Evolutionary conservation across 2,888 invertebrate species (phyloP).

Genomic region (Drosophila mulleri): DNA sequence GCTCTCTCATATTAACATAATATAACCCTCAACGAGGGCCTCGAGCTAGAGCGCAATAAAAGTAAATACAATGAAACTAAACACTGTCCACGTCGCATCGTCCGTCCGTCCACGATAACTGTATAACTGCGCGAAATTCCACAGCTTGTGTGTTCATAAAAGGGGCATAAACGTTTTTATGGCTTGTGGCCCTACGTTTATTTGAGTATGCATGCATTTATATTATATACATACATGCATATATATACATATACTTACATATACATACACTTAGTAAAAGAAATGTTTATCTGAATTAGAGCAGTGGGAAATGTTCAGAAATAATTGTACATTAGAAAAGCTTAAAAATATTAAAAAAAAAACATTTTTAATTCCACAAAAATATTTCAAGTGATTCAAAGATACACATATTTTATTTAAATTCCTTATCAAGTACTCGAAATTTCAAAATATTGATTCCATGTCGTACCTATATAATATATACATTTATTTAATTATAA

Average conservation of each 20-base stretch:
- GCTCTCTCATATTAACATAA: constrained; percentile 49
- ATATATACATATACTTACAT: neutral
- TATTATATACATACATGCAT: neutral
- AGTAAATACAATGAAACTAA: constrained; percentile 60
- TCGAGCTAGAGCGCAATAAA: constrained; percentile 66
- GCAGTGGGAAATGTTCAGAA: constrained; percentile 44
- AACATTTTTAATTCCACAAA: neutral
- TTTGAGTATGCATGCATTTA: constrained; percentile 12
- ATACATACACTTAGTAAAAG: constrained; percentile 3
- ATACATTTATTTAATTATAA: too few relatives aligned
- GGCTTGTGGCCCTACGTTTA: constrained; percentile 60
- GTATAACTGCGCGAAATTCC: constrained; percentile 76
- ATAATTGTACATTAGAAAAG: constrained; percentile 46
- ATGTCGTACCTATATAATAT: too few relatives aligned
- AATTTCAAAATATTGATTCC: too few relatives aligned
- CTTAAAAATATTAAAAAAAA: neutral
- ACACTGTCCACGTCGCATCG: constrained; percentile 39
- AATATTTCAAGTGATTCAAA: neutral
- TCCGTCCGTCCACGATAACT: constrained; percentile 52
- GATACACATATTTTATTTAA: too few relatives aligned
- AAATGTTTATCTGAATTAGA: constrained; percentile 55
- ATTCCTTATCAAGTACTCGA: too few relatives aligned
- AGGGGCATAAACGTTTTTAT: constrained; percentile 75
- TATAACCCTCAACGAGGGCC: constrained; percentile 51
- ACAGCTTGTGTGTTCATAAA: constrained; percentile 78